phyloP scores from a whole-genome alignment of 30 jellyfish, hydroid and myxozoan species.

The Calvadosia cruxmelitensis region DNA sequence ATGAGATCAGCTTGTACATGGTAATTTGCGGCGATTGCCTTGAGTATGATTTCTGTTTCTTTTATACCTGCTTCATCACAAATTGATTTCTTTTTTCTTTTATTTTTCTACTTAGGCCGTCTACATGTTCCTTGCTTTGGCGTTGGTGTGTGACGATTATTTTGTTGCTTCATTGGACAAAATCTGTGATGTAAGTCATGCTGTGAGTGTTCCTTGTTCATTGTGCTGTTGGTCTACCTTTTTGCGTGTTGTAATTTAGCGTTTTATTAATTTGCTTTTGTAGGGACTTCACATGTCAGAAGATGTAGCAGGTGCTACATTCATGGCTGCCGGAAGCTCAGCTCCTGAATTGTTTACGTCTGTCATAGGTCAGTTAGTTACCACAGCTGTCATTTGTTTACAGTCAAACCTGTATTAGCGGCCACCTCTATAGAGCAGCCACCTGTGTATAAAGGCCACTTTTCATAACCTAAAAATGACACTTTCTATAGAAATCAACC shows the following conservation, averaged over 20 bases:
- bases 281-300: conserved; percentile 41
- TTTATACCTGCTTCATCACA: too few species aligned
- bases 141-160: conserved; percentile 89
- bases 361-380: conserved; percentile 53
- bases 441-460: neutral
- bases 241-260: neutral
- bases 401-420: neutral
- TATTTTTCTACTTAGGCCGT: conserved; percentile 39
- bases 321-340: conserved; percentile 96
- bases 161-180: conserved; percentile 77
- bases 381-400: conserved; percentile 1
- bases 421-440: neutral
- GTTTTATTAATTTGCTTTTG: too few species aligned
- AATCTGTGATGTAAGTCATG: conserved; percentile 59
- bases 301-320: conserved; percentile 92
- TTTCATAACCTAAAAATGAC: neutral
- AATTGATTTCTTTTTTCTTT: too few species aligned
- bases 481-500: neutral
- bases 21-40: too few species aligned
- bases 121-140: conserved; percentile 76
- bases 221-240: neutral
- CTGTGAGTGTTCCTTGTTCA: neutral
- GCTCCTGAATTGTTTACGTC: conserved; percentile 91
- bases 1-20: too few species aligned
- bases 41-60: too few species aligned